Conservation (phyloP, 2,113 vertebrate species). For the Oreochromis spilurus region DNA sequence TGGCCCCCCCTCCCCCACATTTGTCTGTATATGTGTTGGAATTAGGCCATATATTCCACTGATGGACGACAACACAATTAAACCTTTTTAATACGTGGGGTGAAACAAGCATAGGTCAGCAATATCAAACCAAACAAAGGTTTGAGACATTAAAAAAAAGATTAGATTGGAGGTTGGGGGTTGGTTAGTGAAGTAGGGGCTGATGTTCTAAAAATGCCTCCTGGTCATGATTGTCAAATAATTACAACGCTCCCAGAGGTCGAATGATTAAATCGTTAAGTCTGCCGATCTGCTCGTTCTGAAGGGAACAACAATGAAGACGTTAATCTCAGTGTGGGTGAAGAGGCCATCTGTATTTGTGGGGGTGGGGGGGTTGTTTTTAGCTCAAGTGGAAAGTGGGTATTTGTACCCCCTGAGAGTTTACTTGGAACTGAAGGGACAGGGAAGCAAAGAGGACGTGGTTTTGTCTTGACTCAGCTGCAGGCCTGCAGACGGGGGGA, state of each 20-base stretch:
- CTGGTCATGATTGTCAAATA: not conserved
- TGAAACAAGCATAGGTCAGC: not conserved
- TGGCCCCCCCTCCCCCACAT: not conserved
- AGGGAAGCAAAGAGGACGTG: not conserved
- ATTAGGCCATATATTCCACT: constrained; percentile 46
- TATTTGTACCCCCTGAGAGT: not conserved
- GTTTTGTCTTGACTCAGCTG: not conserved
- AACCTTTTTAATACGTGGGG: not conserved
- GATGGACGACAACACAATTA: not conserved
- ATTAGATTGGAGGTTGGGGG: not conserved
- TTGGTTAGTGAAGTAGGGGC: not conserved
- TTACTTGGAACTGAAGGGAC: not conserved
- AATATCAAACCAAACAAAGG: not conserved
- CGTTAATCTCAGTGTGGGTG: not conserved
- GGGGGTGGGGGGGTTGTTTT: not conserved
- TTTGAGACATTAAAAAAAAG: not conserved
- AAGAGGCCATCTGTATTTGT: not conserved
- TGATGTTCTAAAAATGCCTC: not conserved
- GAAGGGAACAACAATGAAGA: not conserved
- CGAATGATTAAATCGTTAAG: not conserved
- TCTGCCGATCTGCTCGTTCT: not conserved
- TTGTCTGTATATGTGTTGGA: constrained; percentile 20
- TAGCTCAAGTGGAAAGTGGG: not conserved
- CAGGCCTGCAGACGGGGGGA: not conserved
- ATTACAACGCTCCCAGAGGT: not conserved